Evolutionary conservation across 2,797 vertebrate genomes (phyloP).

Genomic region (Pangasius djambal): DNA sequence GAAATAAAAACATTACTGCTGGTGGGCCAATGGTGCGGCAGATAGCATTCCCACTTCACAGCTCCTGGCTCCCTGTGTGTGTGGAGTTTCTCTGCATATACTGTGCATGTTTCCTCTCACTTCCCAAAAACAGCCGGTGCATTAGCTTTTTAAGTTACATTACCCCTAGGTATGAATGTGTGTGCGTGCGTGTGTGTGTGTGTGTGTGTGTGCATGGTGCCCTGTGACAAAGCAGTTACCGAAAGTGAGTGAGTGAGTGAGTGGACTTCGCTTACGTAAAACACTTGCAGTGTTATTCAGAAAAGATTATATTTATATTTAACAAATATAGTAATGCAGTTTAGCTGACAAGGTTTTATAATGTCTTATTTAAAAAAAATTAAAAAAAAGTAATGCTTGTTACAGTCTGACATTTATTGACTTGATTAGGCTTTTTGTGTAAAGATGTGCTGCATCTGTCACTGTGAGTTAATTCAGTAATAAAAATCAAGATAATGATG

Average conservation of each 20-base stretch:
- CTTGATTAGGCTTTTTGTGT: no score
- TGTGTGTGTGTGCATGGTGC: background rate
- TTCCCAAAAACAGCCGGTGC: no score
- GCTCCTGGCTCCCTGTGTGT: no score
- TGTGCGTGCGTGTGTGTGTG: background rate
- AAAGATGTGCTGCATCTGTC: no score
- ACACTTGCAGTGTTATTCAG: background rate
- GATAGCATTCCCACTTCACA: no score
- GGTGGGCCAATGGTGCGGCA: background rate
- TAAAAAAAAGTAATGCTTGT: no score
- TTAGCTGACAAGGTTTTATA: no score
- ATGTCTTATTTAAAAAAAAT: no score
- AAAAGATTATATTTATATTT: background rate
- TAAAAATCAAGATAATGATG: background rate
- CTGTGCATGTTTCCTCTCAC: no score
- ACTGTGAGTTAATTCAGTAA: background rate
- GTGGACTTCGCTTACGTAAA: no score
- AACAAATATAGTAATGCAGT: no score
- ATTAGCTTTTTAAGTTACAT: background rate
- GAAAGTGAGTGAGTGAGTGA: background rate
- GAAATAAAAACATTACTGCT: background rate
- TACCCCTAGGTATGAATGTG: background rate
- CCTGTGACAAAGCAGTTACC: background rate
- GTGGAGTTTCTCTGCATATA: background rate
- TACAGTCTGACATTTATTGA: no score